Evolutionary conservation across 1,140 invertebrate species (phyloP).

Genomic region (Hylyphantes graminicola): DNA sequence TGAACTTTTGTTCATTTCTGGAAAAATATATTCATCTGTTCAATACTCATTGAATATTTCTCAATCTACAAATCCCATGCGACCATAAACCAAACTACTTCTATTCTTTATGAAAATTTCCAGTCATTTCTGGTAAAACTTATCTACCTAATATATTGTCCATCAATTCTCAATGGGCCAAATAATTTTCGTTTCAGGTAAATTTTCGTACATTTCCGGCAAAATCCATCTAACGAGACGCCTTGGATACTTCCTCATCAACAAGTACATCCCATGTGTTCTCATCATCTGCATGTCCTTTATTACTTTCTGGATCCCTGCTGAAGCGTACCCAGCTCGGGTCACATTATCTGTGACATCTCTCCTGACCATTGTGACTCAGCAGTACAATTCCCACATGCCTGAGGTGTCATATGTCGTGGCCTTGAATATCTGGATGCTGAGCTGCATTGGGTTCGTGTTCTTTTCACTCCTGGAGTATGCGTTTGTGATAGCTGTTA

Average conservation of each 20-base stretch:
- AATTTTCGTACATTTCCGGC: conserved; percentile 59
- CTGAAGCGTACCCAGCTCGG: conserved; percentile 61
- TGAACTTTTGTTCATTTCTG: no score
- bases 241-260: conserved; percentile 61
- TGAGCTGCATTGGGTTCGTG: conserved; percentile 83
- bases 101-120: no score
- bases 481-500: conserved; percentile 91
- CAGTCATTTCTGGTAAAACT: no score
- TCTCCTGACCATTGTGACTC: conserved; percentile 77
- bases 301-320: conserved; percentile 62
- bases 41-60: no score
- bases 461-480: conserved; percentile 86
- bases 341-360: conserved; percentile 74
- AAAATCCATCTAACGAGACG: conserved; percentile 51
- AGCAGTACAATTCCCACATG: conserved; percentile 70
- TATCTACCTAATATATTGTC: no score
- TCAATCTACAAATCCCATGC: no score
- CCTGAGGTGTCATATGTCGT: conserved; percentile 71
- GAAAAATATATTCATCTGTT: no score
- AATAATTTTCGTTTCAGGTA: conserved; percentile 33
- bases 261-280: conserved; percentile 61
- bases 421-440: conserved; percentile 72
- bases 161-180: no score
- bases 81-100: no score
- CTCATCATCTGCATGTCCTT: conserved; percentile 61